Evolutionary conservation across 1,140 invertebrate species (phyloP), one percentile per base, ranked within the genome.

Genomic region (Rhopalosiphum maidis): DNA sequence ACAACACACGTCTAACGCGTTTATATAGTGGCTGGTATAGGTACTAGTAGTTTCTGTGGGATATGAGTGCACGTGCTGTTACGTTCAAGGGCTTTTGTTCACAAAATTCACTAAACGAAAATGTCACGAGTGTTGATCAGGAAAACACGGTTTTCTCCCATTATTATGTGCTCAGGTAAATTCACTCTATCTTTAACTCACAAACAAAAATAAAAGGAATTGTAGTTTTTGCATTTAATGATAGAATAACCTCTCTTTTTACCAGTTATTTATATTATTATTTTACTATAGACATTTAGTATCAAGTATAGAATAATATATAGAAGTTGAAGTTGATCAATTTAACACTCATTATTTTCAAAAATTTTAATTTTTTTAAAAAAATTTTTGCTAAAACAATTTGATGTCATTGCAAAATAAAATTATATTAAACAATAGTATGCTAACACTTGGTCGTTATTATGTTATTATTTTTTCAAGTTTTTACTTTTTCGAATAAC

Each of bases 31-130:
- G 30, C n/a, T n/a, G 30, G 30, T 35, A 77, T 77, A 60, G 25
- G 25, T 60, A 60, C 30, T 30, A 35, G 60, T 77, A 77, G 60
- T 77, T 77, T 77, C 60, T 77, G 60, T 77, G 60, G 60, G 60
- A 77, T 35, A n/a, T 77, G 60, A 77, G 60, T 77, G n/a, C 15
- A 77, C 60, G 60, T 77, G 60, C 11, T 77, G 60, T 77, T 77
- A 77, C 30, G 60, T 77, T 77, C 11, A n/a, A 77, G 60, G 30
- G 30, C 60, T 77, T 77, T 77, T 35, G 60, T 77, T 77, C 60
- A 77, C n/a, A 77, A 77, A n/a, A 77, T 77, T 77, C 60, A 77
- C 60, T 77, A 77, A 77, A 77, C 60, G 60, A 77, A 77, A 77
- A 77, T 77, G 60, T 77, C 60, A 77, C n/a, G 15, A 77, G 60